Evolutionary conservation across 2,888 invertebrate species (phyloP).

Genomic region (Drosophila hamatofila): DNA sequence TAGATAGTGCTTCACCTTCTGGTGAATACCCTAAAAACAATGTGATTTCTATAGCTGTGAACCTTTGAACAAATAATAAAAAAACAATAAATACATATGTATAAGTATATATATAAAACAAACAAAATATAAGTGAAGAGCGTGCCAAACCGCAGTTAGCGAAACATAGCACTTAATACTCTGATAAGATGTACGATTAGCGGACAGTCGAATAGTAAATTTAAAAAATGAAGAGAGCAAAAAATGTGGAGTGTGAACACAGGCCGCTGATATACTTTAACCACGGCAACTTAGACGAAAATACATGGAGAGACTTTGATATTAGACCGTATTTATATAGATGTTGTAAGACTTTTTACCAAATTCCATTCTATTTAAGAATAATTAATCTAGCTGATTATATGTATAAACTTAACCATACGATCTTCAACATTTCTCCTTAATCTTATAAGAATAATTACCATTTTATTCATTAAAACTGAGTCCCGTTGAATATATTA

Average conservation of each 20-base stretch:
- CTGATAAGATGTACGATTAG: conserved; percentile 74
- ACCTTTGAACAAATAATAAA: conserved; percentile 2
- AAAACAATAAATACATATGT: not conserved
- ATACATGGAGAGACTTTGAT: no score
- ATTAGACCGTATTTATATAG: no score
- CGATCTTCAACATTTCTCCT: no score
- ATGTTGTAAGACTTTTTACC: not conserved
- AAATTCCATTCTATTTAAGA: not conserved
- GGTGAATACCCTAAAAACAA: conserved; percentile 76
- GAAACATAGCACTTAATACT: conserved; percentile 67
- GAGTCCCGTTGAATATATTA: no score
- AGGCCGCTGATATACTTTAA: conserved; percentile 16
- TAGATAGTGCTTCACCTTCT: conserved; percentile 64
- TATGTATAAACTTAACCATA: not conserved
- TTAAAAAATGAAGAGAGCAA: conserved; percentile 33
- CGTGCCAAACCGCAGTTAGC: conserved; percentile 69
- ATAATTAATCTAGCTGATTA: not conserved
- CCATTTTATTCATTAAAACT: no score
- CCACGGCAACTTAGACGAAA: not conserved
- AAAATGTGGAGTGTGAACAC: not conserved
- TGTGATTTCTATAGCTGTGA: conserved; percentile 52
- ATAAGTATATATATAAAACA: not conserved
- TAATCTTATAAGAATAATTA: no score
- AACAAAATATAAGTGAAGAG: conserved; percentile 43
- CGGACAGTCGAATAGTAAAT: conserved; percentile 47